phyloP scores from a whole-genome alignment of 2,888 invertebrate species.

The Drosophila koepferae region DNA sequence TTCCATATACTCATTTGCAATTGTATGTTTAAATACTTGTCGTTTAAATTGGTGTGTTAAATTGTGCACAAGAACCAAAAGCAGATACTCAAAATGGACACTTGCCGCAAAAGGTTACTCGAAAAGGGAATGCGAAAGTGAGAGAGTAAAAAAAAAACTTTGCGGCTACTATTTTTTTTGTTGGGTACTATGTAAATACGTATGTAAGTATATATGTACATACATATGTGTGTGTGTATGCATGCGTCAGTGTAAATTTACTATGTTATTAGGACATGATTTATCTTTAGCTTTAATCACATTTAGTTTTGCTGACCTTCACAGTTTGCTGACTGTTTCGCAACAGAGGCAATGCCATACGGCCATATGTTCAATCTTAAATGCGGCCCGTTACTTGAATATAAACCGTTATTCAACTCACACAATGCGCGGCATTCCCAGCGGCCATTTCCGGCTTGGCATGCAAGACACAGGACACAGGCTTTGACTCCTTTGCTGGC shows the following conservation, averaged over 20 bases:
- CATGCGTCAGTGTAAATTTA: background rate
- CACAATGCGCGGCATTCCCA: constrained; percentile 54
- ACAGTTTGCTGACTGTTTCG: background rate
- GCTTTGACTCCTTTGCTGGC: constrained; percentile 10
- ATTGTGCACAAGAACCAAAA: background rate
- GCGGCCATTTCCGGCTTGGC: constrained; percentile 63
- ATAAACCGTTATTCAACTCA: constrained; percentile 54
- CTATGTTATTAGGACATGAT: background rate
- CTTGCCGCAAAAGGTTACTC: background rate
- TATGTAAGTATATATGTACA: no score
- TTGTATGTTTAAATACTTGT: background rate
- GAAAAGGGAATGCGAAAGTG: background rate
- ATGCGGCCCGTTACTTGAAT: constrained; percentile 16
- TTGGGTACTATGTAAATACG: no score
- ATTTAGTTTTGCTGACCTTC: constrained; percentile 1
- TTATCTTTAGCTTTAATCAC: constrained; percentile 1
- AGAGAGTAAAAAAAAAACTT: background rate
- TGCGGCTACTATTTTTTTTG: background rate
- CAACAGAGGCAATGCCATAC: background rate
- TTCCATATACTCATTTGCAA: background rate
- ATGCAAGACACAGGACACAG: constrained; percentile 76
- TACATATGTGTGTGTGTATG: background rate
- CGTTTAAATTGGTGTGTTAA: background rate
- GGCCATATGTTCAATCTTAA: constrained; percentile 1
- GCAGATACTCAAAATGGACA: background rate